These are phyloP conservation scores for Lucinisca nassula DNA, from an alignment of 2,888 invertebrate genomes.

Conservation along the genomic window DNA sequence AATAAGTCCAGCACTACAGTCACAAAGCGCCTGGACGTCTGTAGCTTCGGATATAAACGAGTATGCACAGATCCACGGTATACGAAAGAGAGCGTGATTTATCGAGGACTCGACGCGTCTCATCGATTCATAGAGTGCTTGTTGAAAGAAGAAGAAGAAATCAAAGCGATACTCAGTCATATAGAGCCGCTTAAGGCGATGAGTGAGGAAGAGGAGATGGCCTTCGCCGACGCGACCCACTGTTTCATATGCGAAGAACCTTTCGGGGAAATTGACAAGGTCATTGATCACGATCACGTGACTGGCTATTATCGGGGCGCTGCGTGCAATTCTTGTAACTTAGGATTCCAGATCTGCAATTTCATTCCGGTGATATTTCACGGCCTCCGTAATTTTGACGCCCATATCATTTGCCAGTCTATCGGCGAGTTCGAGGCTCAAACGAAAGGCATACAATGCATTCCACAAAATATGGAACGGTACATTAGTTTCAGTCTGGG, in stretches of 20 bases:
- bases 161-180: slow-evolving; percentile 29
- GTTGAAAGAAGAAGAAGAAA: slow-evolving; percentile 38
- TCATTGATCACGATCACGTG: background rate
- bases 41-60: slow-evolving; percentile 16
- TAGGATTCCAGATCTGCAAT: background rate
- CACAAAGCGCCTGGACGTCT: background rate
- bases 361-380: slow-evolving; percentile 43
- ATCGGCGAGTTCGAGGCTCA: background rate
- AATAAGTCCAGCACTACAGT: background rate
- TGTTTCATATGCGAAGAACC: slow-evolving; percentile 43
- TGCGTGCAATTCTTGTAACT: background rate
- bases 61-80: slow-evolving; percentile 14
- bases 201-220: background rate
- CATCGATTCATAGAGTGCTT: slow-evolving; percentile 15
- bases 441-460: background rate
- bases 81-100: slow-evolving; percentile 15
- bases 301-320: background rate
- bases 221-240: slow-evolving; percentile 21
- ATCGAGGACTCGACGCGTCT: slow-evolving; percentile 4
- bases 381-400: slow-evolving; percentile 42
- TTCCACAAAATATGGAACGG: slow-evolving; percentile 20
- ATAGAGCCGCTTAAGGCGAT: slow-evolving; percentile 10
- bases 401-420: slow-evolving; percentile 31
- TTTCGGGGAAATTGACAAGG: slow-evolving; percentile 23
- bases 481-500: slow-evolving; percentile 32